A percentile compares a stretch with the other conserved stretches of the same genome.
These are phyloP conservation scores for Ispidina lecontei DNA, from an alignment of 2,797 vertebrate genomes.

Conservation along the genomic window DNA sequence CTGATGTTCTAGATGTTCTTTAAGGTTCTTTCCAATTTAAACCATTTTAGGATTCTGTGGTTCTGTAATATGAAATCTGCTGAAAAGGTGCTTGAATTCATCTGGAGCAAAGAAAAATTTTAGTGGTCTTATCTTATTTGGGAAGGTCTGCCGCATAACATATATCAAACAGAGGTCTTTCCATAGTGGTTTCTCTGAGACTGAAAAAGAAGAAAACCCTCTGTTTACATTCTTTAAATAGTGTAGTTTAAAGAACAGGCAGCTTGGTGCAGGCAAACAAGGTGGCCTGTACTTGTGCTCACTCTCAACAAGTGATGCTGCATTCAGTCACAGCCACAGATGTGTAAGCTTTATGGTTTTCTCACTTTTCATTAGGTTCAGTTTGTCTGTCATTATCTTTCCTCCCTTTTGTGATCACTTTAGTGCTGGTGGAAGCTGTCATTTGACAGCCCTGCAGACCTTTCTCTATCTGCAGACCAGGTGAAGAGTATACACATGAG, in stretches of 20 bases:
- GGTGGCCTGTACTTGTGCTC: not conserved
- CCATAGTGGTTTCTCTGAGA: not conserved
- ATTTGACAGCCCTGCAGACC: fast-evolving
- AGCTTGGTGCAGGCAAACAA: not conserved
- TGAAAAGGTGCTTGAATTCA: not conserved
- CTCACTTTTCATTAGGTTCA: not conserved
- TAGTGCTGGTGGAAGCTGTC: not conserved
- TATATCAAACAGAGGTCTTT: not conserved
- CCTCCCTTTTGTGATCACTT: not conserved
- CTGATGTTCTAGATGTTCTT: not conserved
- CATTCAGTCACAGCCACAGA: not conserved
- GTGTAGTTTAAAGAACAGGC: fast-evolving
- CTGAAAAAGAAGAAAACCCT: not conserved
- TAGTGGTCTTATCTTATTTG: not conserved
- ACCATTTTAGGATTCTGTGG: too few species aligned
- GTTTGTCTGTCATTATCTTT: not conserved
- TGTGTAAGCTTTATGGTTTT: not conserved
- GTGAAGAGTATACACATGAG: not conserved
- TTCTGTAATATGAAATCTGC: not conserved
- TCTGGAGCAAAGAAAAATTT: fast-evolving
- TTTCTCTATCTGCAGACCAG: not conserved
- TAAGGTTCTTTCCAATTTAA: too few species aligned
- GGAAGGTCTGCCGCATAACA: not conserved
- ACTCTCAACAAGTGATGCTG: not conserved
- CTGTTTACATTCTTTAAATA: not conserved